Percentiles rank a stretch among this genome's conserved stretches.
Evolutionary conservation across 2,113 vertebrate species (phyloP).

Genomic region (Plestiodon gilberti): DNA sequence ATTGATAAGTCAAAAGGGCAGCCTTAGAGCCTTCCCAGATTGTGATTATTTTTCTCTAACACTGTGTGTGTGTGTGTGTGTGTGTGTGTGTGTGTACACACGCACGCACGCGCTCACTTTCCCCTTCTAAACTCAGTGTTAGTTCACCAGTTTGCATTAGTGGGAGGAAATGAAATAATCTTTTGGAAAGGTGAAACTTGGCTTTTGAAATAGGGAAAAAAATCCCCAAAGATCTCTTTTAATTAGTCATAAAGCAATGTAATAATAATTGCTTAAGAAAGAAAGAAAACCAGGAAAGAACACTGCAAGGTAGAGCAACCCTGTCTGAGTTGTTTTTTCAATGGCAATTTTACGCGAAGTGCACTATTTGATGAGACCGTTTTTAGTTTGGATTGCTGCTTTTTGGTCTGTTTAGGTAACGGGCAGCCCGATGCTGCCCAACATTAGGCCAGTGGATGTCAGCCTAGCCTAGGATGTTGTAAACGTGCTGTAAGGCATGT

Average conservation of each 20-base stretch:
- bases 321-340: not conserved
- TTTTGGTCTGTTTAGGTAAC: too few relatives aligned
- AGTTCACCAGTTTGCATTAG: constrained; percentile 27
- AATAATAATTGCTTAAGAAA: constrained; percentile 1
- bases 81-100: not conserved
- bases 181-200: constrained; percentile 26
- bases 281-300: not conserved
- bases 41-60: constrained; percentile 66
- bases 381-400: not conserved
- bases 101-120: not conserved
- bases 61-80: not conserved
- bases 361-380: not conserved
- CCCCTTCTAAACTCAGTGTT: constrained; percentile 51
- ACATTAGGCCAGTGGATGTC: too few relatives aligned
- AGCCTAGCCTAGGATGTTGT: too few relatives aligned
- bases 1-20: constrained; percentile 78
- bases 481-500: too few relatives aligned
- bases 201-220: not conserved
- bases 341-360: not conserved
- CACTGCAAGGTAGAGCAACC: not conserved
- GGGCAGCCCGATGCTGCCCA: too few relatives aligned
- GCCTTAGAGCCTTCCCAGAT: constrained; percentile 64
- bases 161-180: not conserved
- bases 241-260: not conserved
- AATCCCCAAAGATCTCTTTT: not conserved